Evolutionary conservation across 64 coral and sea anemone genomes (phyloP), one percentile per base, ranked within the genome.

Genomic region (Platygyra sinensis): DNA sequence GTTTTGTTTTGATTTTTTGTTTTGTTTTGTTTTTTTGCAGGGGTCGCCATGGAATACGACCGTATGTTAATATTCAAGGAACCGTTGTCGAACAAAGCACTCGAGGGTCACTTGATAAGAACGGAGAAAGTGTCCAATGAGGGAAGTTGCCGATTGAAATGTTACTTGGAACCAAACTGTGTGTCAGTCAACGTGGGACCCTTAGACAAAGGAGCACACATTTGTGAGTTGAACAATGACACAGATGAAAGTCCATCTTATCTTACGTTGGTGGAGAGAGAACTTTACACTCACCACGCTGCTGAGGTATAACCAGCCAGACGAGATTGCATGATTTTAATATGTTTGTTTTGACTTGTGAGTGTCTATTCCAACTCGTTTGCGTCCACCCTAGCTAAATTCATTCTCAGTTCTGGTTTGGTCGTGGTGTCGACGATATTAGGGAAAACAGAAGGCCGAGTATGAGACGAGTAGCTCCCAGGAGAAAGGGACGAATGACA

Each of bases 141-240:
- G 14, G 73, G 73, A 20, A 20, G 17, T 14, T 76, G 73, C 16
- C 31, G 73, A 36, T 33, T 76, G 73, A 39, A 46, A 14, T 76
- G 73, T 16, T 76, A 42, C 46, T 20, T 76, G 31, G 73, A 76
- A 18, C 73, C 73, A 76, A 76, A 76, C 15, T 76, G 73, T 50
- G 33, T 49, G 33, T 76, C 73, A 16, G 19, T 76, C 30, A 76
- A 76, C 8, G 33, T 76, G 12, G 73, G 73, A 39, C 73, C 73
- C 19, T 33, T 10, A 49, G 73, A 46, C 15, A 30, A 19, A 10
- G 29, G 8, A 38, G 38, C 28, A 3, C 10, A 17, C 5, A 17
- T n/a, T 33, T 74, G 72, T 38, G 30, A 74, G 15, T 38, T 74
- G 11, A 74, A 74, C 30, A 46, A 46, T 42, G 73, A 7, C 33